Percentiles rank a stretch among this genome's conserved stretches.
Evolutionary conservation across 2,888 invertebrate species (phyloP).

Genomic region (Ochropleura leucogaster): DNA sequence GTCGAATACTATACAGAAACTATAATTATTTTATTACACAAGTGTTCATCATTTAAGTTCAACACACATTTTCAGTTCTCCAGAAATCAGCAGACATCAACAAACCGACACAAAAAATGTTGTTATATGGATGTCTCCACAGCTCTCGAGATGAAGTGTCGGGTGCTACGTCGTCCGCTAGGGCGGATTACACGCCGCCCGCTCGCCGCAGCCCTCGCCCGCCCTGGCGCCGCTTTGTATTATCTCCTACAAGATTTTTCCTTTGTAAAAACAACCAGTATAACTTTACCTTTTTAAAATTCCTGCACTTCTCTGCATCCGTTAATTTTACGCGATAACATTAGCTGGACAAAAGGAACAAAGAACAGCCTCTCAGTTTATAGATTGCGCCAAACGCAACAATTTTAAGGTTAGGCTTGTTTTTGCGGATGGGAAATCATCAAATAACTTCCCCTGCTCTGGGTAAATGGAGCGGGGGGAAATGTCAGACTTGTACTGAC

Average conservation of each 20-base stretch:
- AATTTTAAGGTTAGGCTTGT: no score
- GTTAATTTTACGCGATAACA: constrained; percentile 53
- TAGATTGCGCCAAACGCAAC: not conserved
- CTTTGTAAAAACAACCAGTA: constrained; percentile 56
- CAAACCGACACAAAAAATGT: constrained; percentile 8
- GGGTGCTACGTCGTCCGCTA: constrained; percentile 68
- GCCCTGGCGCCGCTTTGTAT: constrained; percentile 76
- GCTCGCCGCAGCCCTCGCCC: constrained; percentile 66
- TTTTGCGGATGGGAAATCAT: no score
- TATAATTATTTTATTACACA: not conserved
- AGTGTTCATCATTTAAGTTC: no score
- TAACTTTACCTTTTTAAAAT: constrained; percentile 51
- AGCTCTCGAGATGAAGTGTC: constrained; percentile 37
- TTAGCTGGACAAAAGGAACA: constrained; percentile 17
- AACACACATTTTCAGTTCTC: not conserved
- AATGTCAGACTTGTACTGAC: no score
- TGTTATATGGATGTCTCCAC: constrained; percentile 47
- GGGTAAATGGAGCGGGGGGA: no score
- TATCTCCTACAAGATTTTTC: constrained; percentile 78
- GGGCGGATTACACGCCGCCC: constrained; percentile 72
- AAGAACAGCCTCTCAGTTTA: constrained; percentile 6
- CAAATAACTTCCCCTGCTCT: no score
- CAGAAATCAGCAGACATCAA: not conserved
- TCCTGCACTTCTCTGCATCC: constrained; percentile 46
- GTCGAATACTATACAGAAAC: not conserved